Evolutionary conservation across 2,888 invertebrate species (phyloP), one percentile per base, ranked within the genome.

Genomic region (Malthinus seriepunctatus): DNA sequence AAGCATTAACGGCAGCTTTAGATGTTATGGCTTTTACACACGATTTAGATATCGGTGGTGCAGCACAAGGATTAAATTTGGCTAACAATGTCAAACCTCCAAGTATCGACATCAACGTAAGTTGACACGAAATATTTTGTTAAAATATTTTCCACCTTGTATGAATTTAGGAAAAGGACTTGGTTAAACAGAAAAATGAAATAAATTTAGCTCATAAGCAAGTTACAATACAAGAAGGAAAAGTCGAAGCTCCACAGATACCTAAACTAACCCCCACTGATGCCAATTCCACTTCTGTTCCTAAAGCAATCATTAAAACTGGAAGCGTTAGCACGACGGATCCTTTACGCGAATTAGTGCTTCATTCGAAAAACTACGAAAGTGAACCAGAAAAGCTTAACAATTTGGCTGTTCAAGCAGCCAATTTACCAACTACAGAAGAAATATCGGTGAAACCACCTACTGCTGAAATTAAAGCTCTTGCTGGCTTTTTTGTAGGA

Each of bases 11-110:
- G 3, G 86, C 88, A 9, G 91, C 93, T 1, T 82, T 93, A 53
- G 91, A 92, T 73, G 90, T 92, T 64, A 88, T 95, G 83, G 88
- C 91, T 0, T 92, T 91, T 77, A 88, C 91, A 8, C 87, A 88
- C 67, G 92, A 94, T 42, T 56, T 74, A 33, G 73, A 74, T 51
- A 71, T 73, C 12, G 67, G 66, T 34, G 66, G 68, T 23, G 71
- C 74, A 8, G 69, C 74, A 7, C 71, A 73, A 56, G 72, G 73
- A 12, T 64, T 72, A 51, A 74, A 72, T 67, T 65, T 74, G 38
- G 70, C 73, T 1, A 72, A 71, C 39, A 71, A 68, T 50, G 39
- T 62, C 7, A 69, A 69, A 51, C 46, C 64, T 14, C 46, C 51
- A 32, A 46, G 10, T 44, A 33, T 23, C 23, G 23, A 23, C 23